Evolutionary conservation across 2,888 invertebrate species (phyloP).

Genomic region (Phymatocera aterrima): DNA sequence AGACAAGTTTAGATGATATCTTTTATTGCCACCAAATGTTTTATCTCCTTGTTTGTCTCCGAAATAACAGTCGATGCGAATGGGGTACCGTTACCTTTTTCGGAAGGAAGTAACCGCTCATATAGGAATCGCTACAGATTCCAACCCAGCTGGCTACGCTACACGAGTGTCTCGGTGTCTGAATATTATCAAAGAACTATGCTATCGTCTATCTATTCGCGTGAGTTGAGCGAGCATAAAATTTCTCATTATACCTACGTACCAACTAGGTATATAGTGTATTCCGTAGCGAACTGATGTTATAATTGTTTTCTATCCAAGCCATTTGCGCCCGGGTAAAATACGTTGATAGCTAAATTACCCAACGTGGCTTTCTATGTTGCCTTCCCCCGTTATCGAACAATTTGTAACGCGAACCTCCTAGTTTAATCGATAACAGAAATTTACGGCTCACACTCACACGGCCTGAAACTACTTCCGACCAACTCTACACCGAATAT

Average conservation of each 20-base stretch:
- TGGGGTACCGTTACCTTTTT: slow-evolving; percentile 7
- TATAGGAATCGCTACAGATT: background rate
- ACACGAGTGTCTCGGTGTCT: background rate
- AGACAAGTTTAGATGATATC: slow-evolving; percentile 52
- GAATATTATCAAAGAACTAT: background rate
- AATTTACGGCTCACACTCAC: slow-evolving; percentile 17
- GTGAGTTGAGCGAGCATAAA: background rate
- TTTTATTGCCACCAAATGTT: slow-evolving; percentile 51
- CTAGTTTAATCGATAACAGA: slow-evolving; percentile 22
- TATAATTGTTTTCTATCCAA: slow-evolving; percentile 20
- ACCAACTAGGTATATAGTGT: background rate
- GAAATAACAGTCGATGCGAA: slow-evolving; percentile 49
- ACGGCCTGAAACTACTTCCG: slow-evolving; percentile 9
- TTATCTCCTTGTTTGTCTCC: slow-evolving; percentile 54
- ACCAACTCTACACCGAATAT: background rate
- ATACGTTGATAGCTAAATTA: slow-evolving; percentile 37
- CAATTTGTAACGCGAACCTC: slow-evolving; percentile 36
- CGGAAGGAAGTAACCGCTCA: background rate
- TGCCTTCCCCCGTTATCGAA: slow-evolving; percentile 32
- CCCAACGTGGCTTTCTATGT: background rate
- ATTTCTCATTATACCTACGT: background rate
- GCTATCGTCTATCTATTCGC: no score
- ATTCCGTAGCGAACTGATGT: background rate
- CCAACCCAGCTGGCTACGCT: background rate
- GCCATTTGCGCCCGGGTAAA: background rate